Base-by-base conservation (phyloP, 2,888 invertebrate species). In the Calephelis perditalis region DNA sequence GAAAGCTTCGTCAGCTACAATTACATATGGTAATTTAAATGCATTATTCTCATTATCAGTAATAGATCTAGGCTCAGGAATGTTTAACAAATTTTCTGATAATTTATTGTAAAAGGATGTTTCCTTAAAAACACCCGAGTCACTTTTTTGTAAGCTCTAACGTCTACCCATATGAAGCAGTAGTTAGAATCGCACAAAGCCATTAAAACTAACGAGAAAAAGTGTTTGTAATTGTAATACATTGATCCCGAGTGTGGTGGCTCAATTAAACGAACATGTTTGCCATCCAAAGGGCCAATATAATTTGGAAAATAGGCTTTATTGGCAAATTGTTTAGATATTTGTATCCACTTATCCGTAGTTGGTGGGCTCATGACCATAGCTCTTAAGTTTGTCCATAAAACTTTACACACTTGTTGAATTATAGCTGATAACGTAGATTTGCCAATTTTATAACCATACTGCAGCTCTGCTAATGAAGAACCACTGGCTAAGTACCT, bases 391-490 rank as follows among this genome's bases (percentile, higher is more conserved):
- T 66, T 67, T 66, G 45, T 66, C 67, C 69, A 67, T 63, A 70
- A 63, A 63, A 63, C 62, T 67, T 66, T 61, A 65, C 68, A 70
- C 63, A 68, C 68, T 63, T 67, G 61, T 65, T 62, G 59, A 61
- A 67, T 64, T 67, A 70, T 70, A 45, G 57, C 63, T 63, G 64
- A 59, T 56, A 65, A 61, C 63, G 70, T 67, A 62, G 67, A 66
- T 64, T 66, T 67, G 54, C 67, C 69, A 66, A 68, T 63, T 65
- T 63, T 64, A 61, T 69, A 70, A 56, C 63, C 62, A 63, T 67
- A 68, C 64, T 64, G 63, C 63, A 70, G 63, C 64, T 63, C 65
- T 61, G 62, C 66, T 65, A 70, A 54, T 65, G 68, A 66, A 68
- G 65, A 65, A 62, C 68, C 68, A 12, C 57, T 66, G 59, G 69